Evolutionary conservation across 2,797 vertebrate genomes (phyloP).

Genomic region (Mormyrops boulengeri): DNA sequence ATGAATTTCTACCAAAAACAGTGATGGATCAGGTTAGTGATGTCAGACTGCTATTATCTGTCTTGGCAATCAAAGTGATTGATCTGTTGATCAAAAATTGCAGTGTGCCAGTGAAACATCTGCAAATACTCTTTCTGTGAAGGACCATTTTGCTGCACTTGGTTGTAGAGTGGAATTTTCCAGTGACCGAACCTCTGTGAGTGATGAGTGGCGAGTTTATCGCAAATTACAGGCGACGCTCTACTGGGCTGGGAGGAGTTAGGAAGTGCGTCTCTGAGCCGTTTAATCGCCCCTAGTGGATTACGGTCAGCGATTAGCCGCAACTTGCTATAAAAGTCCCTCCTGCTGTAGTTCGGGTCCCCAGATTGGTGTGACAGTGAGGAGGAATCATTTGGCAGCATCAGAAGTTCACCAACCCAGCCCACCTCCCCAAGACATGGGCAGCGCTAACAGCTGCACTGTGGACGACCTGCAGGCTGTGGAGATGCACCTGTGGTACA

Average conservation of each 20-base stretch:
- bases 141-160: not conserved
- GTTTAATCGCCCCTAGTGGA: conserved; percentile 44
- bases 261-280: conserved; percentile 25
- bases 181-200: not conserved
- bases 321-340: conserved; percentile 50
- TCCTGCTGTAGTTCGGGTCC: not conserved
- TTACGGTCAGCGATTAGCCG: conserved; percentile 53
- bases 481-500: conserved; percentile 91
- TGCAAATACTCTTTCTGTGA: not conserved
- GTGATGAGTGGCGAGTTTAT: not conserved
- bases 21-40: too few relatives aligned
- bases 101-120: not conserved
- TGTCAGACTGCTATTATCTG: not conserved
- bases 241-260: conserved; percentile 30
- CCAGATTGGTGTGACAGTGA: conserved; percentile 60
- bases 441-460: conserved; percentile 67
- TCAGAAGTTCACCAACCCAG: conserved; percentile 15
- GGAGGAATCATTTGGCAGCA: conserved; percentile 40
- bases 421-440: conserved; percentile 53
- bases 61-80: not conserved
- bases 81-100: not conserved
- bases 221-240: not conserved
- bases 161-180: not conserved
- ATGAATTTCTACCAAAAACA: too few relatives aligned
- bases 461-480: conserved; percentile 83